Evolutionary conservation across 2,797 vertebrate genomes (phyloP).

Genomic region (Scolopax rusticola): DNA sequence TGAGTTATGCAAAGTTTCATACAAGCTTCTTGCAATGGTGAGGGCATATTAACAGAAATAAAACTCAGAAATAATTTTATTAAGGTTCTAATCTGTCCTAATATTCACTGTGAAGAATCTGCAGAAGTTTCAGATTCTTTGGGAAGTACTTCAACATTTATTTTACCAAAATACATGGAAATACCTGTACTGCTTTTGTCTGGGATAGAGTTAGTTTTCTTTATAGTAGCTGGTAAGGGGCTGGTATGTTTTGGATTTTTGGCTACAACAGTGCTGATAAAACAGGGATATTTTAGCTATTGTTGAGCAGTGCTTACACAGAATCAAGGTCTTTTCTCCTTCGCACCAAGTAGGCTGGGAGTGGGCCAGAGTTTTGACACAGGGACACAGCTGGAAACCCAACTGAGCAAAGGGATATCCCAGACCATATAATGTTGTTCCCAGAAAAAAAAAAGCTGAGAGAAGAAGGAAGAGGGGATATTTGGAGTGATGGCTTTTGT

Average conservation of each 20-base stretch:
- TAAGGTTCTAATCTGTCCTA: background rate
- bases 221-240: background rate
- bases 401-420: background rate
- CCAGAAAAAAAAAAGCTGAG: background rate
- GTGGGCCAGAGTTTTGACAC: rapidly evolving
- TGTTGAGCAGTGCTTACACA: background rate
- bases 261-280: background rate
- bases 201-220: background rate
- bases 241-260: background rate
- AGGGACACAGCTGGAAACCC: background rate
- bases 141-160: background rate
- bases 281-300: background rate
- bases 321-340: background rate
- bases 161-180: background rate
- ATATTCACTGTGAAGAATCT: background rate
- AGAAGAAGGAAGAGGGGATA: background rate
- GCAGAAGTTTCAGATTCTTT: background rate
- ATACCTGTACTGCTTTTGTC: background rate
- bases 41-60: background rate
- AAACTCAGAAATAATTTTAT: background rate
- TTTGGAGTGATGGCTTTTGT: rapidly evolving
- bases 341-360: background rate
- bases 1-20: background rate
- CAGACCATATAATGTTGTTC: background rate
- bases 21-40: background rate